phyloP scores from a whole-genome alignment of 2,888 invertebrate genomes.

The Oscheius sp. region DNA sequence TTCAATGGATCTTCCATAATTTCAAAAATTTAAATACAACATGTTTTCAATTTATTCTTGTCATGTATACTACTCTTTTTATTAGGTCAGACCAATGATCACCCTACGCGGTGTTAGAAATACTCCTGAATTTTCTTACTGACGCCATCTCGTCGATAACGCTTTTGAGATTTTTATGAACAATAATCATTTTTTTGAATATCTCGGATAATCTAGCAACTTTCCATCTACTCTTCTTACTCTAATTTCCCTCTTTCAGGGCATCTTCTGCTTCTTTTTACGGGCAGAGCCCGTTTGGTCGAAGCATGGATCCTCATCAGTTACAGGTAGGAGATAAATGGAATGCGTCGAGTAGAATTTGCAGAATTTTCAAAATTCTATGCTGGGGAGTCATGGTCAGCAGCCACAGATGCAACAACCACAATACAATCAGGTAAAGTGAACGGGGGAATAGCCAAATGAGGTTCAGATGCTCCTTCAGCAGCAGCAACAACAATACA shows the following conservation, averaged over 20 bases:
- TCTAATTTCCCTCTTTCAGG: no score
- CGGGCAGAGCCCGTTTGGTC: slow-evolving; percentile 22
- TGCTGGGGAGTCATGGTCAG: slow-evolving; percentile 7
- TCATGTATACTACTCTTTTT: background rate
- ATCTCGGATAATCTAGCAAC: no score
- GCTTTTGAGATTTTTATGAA: no score
- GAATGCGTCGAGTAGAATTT: background rate
- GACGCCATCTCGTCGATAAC: background rate
- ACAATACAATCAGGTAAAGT: slow-evolving; percentile 19
- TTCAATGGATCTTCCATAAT: slow-evolving; percentile 3
- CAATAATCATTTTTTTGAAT: no score
- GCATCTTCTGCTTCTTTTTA: background rate
- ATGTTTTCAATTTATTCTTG: background rate
- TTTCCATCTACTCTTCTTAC: no score
- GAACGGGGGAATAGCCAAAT: background rate
- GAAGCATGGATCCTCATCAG: slow-evolving; percentile 37
- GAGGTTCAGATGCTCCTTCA: slow-evolving; percentile 24
- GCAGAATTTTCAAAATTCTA: slow-evolving; percentile 27
- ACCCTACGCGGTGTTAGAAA: background rate
- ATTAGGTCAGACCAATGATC: background rate
- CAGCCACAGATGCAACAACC: slow-evolving; percentile 20
- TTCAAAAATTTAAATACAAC: slow-evolving; percentile 2
- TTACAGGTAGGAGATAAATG: slow-evolving; percentile 20
- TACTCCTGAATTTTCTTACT: background rate
- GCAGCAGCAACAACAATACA: slow-evolving; percentile 28